phyloP scores from a whole-genome alignment of 2,113 vertebrate genomes.

The Marmota flaviventris region DNA sequence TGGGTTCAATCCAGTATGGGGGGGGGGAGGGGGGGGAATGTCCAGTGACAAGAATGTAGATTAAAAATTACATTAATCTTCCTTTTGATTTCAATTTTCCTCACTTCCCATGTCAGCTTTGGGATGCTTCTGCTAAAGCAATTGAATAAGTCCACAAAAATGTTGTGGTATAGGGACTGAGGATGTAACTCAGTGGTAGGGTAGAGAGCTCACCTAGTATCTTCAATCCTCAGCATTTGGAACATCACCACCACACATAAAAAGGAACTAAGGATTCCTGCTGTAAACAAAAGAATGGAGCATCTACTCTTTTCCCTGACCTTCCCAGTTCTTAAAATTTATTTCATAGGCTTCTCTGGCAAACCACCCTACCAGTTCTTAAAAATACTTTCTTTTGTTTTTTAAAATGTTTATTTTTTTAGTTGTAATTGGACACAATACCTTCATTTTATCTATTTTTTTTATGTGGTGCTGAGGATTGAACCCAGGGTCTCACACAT shows the following conservation, averaged over 20 bases:
- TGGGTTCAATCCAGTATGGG: no score
- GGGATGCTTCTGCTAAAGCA: neutral
- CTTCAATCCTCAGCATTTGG: neutral
- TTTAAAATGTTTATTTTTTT: no score
- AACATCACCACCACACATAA: neutral
- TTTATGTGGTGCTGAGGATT: no score
- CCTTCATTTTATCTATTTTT: no score
- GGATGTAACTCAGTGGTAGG: neutral
- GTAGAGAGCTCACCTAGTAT: neutral
- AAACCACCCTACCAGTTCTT: conserved; percentile 40
- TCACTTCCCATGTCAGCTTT: neutral
- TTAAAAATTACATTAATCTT: conserved; percentile 25
- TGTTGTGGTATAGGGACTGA: neutral
- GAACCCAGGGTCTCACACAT: no score
- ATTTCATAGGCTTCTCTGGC: neutral
- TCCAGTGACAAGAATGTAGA: neutral
- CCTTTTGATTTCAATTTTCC: neutral
- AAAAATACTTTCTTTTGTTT: neutral
- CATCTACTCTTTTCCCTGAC: neutral
- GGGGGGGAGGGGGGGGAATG: no score
- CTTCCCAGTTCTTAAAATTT: neutral
- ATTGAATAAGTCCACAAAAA: conserved; percentile 23
- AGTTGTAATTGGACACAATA: no score
- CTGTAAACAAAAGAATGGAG: neutral
- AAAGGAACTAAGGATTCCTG: neutral